Percentiles rank a stretch among this genome's conserved stretches.
Conservation (phyloP, 2,888 invertebrate species). For the Macrosoma leucophasiata region DNA sequence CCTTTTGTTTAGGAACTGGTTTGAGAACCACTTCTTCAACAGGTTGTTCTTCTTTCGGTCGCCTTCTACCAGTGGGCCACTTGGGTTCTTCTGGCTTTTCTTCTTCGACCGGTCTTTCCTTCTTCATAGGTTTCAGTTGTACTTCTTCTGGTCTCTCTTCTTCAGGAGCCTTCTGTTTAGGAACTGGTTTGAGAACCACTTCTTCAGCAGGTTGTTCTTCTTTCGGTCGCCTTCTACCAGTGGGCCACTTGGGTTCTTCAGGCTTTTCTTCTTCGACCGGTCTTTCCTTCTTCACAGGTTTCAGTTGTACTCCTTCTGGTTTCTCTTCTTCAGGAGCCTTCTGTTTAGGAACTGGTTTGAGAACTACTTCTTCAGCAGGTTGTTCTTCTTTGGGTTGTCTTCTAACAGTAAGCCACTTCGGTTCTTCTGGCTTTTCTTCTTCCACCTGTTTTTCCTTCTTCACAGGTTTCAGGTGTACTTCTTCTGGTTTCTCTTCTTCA, state of each 20-base stretch:
- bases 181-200: slow-evolving; percentile 60
- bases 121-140: slow-evolving; percentile 25
- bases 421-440: slow-evolving; percentile 37
- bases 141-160: slow-evolving; percentile 45
- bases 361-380: slow-evolving; percentile 25
- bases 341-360: slow-evolving; percentile 42
- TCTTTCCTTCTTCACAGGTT: slow-evolving; percentile 28
- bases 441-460: slow-evolving; percentile 29
- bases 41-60: slow-evolving; percentile 31
- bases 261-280: slow-evolving; percentile 28
- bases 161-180: slow-evolving; percentile 28
- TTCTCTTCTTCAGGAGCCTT: slow-evolving; percentile 37
- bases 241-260: slow-evolving; percentile 34
- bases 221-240: slow-evolving; percentile 42
- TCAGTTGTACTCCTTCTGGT: slow-evolving; percentile 32
- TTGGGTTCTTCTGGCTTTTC: slow-evolving; percentile 37
- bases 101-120: slow-evolving; percentile 41
- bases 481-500: slow-evolving; percentile 52
- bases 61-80: slow-evolving; percentile 25
- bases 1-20: slow-evolving; percentile 35
- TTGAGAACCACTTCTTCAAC: slow-evolving; percentile 34
- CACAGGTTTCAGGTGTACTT: slow-evolving; percentile 36
- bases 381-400: slow-evolving; percentile 22
- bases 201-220: slow-evolving; percentile 58
- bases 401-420: slow-evolving; percentile 38